These are phyloP conservation scores for Leptinotarsa haldemani DNA, from an alignment of 2,888 invertebrate species.

Conservation along the genomic window DNA sequence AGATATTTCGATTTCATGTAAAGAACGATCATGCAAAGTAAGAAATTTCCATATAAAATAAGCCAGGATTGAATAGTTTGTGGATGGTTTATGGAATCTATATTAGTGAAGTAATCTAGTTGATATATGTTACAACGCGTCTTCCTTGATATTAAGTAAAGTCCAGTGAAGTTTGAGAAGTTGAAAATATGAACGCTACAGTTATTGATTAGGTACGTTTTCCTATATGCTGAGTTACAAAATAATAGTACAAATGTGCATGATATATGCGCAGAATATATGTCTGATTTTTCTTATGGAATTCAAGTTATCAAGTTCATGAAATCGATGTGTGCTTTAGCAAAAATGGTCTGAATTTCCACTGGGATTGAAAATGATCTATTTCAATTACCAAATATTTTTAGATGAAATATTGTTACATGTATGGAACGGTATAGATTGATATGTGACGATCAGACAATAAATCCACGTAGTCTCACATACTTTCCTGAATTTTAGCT, in stretches of 20 bases:
- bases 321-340: constrained; percentile 11
- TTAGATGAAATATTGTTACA: constrained; percentile 34
- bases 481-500: constrained; percentile 1
- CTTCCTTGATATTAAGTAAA: constrained; percentile 33
- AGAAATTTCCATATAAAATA: constrained; percentile 9
- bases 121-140: constrained; percentile 35
- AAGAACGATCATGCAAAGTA: neutral
- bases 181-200: constrained; percentile 23
- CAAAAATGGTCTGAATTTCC: constrained; percentile 13
- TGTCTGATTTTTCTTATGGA: neutral
- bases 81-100: constrained; percentile 18
- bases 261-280: constrained; percentile 18
- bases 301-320: constrained; percentile 2
- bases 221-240: constrained; percentile 24
- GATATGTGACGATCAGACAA: constrained; percentile 39
- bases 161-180: constrained; percentile 30
- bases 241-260: constrained; percentile 35
- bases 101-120: constrained; percentile 28
- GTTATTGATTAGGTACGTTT: constrained; percentile 8
- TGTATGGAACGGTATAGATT: constrained; percentile 28
- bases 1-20: neutral
- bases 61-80: neutral
- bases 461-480: constrained; percentile 22
- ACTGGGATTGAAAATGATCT: constrained; percentile 7
- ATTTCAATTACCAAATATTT: constrained; percentile 26